phyloP scores from a whole-genome alignment of 1,140 invertebrate species.

The Pantala flavescens region DNA sequence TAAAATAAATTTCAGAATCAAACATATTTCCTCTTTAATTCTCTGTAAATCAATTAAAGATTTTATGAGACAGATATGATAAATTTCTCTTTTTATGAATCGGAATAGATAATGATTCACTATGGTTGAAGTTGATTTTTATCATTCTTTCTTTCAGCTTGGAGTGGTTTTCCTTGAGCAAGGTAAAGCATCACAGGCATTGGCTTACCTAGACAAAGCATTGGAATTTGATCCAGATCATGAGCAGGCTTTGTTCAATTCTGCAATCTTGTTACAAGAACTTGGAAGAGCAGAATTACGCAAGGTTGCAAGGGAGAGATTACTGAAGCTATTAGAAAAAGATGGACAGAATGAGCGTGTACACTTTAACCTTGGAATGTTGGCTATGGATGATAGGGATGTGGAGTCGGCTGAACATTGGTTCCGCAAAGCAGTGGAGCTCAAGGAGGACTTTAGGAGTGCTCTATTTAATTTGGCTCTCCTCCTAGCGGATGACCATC shows the following conservation, averaged over 20 bases:
- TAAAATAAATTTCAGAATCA: no score
- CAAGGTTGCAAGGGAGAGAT: constrained; percentile 63
- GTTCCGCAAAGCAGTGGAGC: constrained; percentile 74
- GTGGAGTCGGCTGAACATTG: constrained; percentile 77
- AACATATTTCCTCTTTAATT: no score
- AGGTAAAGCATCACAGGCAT: constrained; percentile 78
- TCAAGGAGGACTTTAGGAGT: constrained; percentile 78
- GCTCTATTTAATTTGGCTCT: constrained; percentile 91
- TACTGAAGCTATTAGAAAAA: constrained; percentile 70
- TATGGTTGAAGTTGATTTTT: no score
- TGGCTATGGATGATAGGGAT: constrained; percentile 90
- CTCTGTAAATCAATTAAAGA: no score
- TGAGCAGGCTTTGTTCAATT: constrained; percentile 88
- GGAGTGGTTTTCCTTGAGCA: constrained; percentile 90
- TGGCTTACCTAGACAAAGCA: constrained; percentile 87
- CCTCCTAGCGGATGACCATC: constrained; percentile 73
- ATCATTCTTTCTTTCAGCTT: constrained; percentile 44
- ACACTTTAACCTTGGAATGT: constrained; percentile 91
- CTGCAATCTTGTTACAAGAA: constrained; percentile 87
- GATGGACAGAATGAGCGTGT: constrained; percentile 67
- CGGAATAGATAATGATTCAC: no score
- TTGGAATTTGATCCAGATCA: constrained; percentile 88
- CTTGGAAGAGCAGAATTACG: constrained; percentile 65
- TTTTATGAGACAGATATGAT: no score
- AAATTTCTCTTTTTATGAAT: no score